Conservation (phyloP, 2,113 vertebrate genomes). For the Cephalopholis sonnerati region DNA sequence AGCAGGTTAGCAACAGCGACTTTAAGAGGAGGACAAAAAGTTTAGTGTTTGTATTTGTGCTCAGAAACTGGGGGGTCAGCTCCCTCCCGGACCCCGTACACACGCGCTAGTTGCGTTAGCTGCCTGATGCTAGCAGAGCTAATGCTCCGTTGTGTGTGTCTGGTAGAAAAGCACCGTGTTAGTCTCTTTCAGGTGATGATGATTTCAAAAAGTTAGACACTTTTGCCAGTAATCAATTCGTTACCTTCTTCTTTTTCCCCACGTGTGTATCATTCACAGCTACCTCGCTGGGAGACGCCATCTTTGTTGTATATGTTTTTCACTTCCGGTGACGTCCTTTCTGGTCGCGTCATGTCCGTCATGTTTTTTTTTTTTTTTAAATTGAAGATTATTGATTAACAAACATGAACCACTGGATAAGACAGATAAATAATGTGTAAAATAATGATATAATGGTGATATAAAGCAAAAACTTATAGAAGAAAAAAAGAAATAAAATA, state of each 20-base stretch:
- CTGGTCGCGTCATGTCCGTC: neutral
- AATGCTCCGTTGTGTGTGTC: neutral
- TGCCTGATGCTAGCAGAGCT: neutral
- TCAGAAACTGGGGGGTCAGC: neutral
- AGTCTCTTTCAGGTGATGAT: rapidly evolving
- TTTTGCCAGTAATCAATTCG: neutral
- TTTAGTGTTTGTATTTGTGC: neutral
- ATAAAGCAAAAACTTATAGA: no score
- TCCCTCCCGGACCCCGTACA: neutral
- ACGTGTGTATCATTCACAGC: constrained; percentile 70
- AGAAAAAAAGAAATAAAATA: no score
- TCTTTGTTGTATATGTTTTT: constrained; percentile 81
- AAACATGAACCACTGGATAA: no score
- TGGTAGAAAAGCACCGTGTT: neutral
- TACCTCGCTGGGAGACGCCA: constrained; percentile 69
- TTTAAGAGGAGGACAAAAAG: neutral
- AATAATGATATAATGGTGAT: no score
- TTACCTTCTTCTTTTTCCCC: constrained; percentile 82
- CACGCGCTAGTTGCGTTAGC: neutral
- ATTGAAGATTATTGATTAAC: no score
- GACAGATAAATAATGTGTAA: no score
- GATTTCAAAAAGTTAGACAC: rapidly evolving
- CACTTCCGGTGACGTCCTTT: constrained; percentile 13
- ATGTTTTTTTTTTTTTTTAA: no score
- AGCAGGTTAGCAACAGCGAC: neutral